Evolutionary conservation across 2,797 vertebrate genomes (phyloP).

Genomic region (Oryzias dopingdopingensis): DNA sequence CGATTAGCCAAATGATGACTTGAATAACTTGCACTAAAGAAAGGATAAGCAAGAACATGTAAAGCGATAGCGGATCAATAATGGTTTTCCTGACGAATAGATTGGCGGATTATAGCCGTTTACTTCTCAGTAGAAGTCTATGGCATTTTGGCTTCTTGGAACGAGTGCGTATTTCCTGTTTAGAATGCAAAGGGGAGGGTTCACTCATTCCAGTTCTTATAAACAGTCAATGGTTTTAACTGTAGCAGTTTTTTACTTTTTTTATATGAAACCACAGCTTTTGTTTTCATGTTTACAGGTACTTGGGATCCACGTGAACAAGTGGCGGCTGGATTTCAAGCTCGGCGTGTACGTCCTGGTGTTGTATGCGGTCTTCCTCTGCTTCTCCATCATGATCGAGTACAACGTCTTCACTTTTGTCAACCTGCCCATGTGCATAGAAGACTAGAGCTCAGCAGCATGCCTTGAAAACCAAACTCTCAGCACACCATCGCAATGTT

Average conservation of each 20-base stretch:
- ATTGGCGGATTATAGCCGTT: too few species aligned
- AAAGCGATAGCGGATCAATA: too few species aligned
- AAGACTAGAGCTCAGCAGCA: slow-evolving; percentile 63
- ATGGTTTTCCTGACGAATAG: too few species aligned
- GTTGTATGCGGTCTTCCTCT: slow-evolving; percentile 92
- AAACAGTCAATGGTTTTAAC: too few species aligned
- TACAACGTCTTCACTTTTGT: slow-evolving; percentile 98
- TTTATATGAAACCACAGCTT: not conserved
- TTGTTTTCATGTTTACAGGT: slow-evolving; percentile 72
- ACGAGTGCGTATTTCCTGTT: too few species aligned
- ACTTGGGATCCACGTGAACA: slow-evolving; percentile 90
- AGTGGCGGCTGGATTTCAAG: slow-evolving; percentile 90
- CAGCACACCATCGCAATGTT: slow-evolving; percentile 16
- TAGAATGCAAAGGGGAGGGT: too few species aligned
- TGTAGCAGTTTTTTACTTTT: not conserved
- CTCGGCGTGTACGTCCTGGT: slow-evolving; percentile 88
- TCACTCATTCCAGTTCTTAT: too few species aligned
- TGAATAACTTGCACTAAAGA: too few species aligned
- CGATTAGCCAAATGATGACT: too few species aligned
- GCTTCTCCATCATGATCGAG: slow-evolving; percentile 96
- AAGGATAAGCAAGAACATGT: too few species aligned
- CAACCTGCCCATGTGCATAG: slow-evolving; percentile 96
- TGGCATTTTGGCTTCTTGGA: too few species aligned
- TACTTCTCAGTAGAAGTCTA: too few species aligned
- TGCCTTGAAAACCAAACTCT: slow-evolving; percentile 59